Percentiles rank a stretch among this genome's conserved stretches.
Evolutionary conservation across 2,113 vertebrate species (phyloP).

Genomic region (Garra rufa): DNA sequence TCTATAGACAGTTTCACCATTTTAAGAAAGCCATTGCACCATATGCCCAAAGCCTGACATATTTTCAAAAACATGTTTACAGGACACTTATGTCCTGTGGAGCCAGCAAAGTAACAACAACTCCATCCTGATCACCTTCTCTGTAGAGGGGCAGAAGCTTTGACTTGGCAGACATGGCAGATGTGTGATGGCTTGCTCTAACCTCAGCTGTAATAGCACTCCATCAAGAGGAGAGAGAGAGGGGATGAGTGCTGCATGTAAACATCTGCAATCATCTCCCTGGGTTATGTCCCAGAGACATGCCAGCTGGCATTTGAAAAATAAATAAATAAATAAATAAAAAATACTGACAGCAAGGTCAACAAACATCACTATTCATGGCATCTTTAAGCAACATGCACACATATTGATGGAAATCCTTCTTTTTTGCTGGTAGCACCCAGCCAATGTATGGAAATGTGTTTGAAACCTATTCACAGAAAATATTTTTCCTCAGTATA

Average conservation of each 20-base stretch:
- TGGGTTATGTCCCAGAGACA: constrained; percentile 38
- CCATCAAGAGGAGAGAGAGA: neutral
- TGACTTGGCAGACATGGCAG: constrained; percentile 20
- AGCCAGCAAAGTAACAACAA: constrained; percentile 8
- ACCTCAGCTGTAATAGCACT: constrained; percentile 40
- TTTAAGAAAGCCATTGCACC: neutral
- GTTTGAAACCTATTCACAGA: neutral
- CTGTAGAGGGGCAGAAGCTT: neutral
- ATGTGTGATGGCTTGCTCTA: neutral
- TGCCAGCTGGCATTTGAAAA: constrained; percentile 52
- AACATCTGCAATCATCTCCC: constrained; percentile 49
- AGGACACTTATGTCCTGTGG: constrained; percentile 27
- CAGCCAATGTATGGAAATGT: neutral
- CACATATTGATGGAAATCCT: neutral
- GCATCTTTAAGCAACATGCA: neutral
- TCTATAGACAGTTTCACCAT: neutral
- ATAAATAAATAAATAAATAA: neutral
- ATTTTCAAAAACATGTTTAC: constrained; percentile 27
- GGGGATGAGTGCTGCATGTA: constrained; percentile 5
- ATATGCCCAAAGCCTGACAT: constrained; percentile 7
- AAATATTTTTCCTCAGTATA: too few relatives aligned
- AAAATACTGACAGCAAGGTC: constrained; percentile 37
- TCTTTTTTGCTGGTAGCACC: neutral
- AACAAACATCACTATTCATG: neutral
- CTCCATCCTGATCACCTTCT: neutral